A percentile compares a stretch with the other conserved stretches of the same genome.
These are phyloP conservation scores for Physeter macrocephalus DNA, from an alignment of 2,113 vertebrate genomes.

Conservation along the genomic window DNA sequence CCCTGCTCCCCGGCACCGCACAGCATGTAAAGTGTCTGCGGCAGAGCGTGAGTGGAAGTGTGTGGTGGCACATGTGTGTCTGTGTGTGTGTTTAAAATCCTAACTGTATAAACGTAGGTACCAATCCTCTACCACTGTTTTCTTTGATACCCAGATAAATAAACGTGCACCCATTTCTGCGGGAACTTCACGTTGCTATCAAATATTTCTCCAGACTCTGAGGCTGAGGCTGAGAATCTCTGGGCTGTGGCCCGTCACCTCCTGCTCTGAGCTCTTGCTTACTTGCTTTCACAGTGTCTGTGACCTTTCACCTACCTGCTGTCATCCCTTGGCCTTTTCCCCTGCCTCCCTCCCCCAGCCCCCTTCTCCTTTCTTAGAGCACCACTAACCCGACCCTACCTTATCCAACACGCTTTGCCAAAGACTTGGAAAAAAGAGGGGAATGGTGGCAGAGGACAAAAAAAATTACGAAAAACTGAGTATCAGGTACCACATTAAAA, in stretches of 20 bases:
- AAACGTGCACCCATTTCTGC: not conserved
- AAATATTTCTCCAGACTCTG: not conserved
- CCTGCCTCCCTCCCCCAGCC: no score
- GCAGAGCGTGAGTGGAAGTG: not conserved
- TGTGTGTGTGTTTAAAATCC: not conserved
- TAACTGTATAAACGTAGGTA: not conserved
- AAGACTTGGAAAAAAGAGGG: not conserved
- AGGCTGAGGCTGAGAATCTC: no score
- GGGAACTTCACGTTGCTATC: no score
- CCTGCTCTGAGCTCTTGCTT: not conserved
- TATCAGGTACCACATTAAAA: not conserved
- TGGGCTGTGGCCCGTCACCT: not conserved
- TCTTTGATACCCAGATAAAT: not conserved
- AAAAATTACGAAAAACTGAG: not conserved
- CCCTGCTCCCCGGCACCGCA: not conserved
- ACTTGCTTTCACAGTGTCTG: no score
- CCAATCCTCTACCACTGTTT: not conserved
- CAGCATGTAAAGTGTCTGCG: rapidly evolving
- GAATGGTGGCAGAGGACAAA: not conserved
- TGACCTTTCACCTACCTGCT: not conserved
- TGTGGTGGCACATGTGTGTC: not conserved
- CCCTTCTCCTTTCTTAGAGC: not conserved
- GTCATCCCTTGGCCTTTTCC: not conserved
- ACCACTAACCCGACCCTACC: not conserved
- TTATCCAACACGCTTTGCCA: not conserved